phyloP scores from a whole-genome alignment of 1,140 invertebrate species.

The Triops cancriformis region DNA sequence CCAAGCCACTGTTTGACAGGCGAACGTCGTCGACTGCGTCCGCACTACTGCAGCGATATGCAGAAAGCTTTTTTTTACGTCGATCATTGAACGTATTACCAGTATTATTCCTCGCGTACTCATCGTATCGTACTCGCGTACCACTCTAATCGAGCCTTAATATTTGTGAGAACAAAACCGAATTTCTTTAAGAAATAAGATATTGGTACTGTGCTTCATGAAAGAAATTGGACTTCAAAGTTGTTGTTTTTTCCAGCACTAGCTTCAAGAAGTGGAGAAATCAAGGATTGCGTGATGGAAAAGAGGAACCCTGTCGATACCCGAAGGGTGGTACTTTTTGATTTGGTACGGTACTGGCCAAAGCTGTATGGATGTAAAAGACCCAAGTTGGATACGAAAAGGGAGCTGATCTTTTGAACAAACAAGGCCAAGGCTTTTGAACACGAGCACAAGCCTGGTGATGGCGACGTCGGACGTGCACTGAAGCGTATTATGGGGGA shows the following conservation, averaged over 20 bases:
- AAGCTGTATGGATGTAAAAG: not conserved
- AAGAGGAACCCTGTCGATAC: not conserved
- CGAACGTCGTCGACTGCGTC: not conserved
- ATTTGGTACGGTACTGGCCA: not conserved
- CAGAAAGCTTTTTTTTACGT: not conserved
- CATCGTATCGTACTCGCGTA: not conserved
- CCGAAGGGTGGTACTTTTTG: constrained; percentile 11
- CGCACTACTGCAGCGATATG: not conserved
- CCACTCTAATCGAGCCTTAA: not conserved
- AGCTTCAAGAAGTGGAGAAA: not conserved
- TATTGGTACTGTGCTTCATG: not conserved
- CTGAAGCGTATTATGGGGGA: not conserved
- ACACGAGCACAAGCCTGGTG: not conserved
- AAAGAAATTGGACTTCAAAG: not conserved
- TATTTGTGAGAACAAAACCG: not conserved
- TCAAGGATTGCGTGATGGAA: not conserved
- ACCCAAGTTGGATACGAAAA: not conserved
- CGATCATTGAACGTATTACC: not conserved
- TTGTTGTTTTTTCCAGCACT: not conserved
- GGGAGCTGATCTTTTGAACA: constrained; percentile 10
- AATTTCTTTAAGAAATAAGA: not conserved
- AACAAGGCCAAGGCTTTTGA: constrained; percentile 1
- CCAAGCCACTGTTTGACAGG: constrained; percentile 1
- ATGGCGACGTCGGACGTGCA: not conserved
- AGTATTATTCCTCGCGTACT: not conserved